Evolutionary conservation across 53 echinoderm and acorn worm species (phyloP), one percentile per base, ranked within the genome.

Genomic region (Actinopyga echinites): DNA sequence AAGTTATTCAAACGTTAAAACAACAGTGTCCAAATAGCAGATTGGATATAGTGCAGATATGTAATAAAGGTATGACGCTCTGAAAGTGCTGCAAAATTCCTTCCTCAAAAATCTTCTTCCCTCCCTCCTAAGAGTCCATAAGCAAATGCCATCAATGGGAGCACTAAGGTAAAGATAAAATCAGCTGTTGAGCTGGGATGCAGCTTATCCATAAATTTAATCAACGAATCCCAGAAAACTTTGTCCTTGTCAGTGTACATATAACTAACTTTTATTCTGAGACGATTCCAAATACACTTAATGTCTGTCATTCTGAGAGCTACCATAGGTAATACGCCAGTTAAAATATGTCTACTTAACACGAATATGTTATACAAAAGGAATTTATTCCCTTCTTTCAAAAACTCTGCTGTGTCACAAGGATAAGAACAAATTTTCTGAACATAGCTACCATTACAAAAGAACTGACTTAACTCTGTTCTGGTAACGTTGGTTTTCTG

Each of bases 121-220:
- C 34, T 64, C 5, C 65, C 65, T 17, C 65, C 34, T 64, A 64
- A 64, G 34, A 64, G 19, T 30, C 32, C 65, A 64, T 30, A 28
- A 12, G 65, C 65, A 19, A 64, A 29, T 4, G 13, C 65, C 9
- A 31, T 64, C 11, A 64, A 4, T 0, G 65, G 65, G 34, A 64
- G 15, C 11, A 64, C 19, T 4, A 64, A 9, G 19, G 31, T 30
- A 29, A 26, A 26, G 30, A 30, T 8, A 8, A 29, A 17, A 29
- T 64, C 65, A 28, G 30, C 30, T 64, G 65, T 64, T 64, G 65
- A 32, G 17, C 15, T 29, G 28, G 65, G 65, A 64, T 64, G 65
- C 34, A 64, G 34, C 5, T 31, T 11, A 28, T 64, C 29, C 1
- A 64, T 30, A 64, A 8, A 25, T 12, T 3, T 8, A 64, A 29